Evolutionary conservation across 2,797 vertebrate species (phyloP).

Genomic region (Lepilemur ruficaudatus): DNA sequence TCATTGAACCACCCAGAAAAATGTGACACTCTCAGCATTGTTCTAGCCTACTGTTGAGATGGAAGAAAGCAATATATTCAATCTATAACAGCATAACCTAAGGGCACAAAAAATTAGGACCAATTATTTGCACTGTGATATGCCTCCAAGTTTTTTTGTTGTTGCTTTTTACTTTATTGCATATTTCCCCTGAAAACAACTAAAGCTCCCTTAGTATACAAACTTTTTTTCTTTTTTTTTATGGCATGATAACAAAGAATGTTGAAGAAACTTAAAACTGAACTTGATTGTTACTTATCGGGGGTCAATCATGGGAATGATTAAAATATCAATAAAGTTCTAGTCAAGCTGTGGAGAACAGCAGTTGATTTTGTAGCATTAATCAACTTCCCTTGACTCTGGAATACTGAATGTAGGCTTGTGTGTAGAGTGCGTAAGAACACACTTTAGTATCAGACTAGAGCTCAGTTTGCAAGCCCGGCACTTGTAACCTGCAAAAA

Average conservation of each 20-base stretch:
- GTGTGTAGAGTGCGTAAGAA: background rate
- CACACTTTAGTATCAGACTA: background rate
- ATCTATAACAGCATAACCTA: background rate
- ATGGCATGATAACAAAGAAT: background rate
- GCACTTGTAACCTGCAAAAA: background rate
- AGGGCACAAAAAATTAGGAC: background rate
- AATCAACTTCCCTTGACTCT: background rate
- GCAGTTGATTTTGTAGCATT: background rate
- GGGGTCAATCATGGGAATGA: background rate
- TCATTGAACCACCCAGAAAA: background rate
- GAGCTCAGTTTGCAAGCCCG: background rate
- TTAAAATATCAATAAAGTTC: background rate
- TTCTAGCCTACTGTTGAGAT: background rate
- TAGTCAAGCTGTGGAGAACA: background rate
- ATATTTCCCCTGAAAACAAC: background rate
- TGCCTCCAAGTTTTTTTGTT: background rate
- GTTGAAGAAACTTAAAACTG: constrained; percentile 9
- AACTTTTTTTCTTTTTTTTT: background rate
- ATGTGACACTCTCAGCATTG: background rate
- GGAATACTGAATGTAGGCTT: background rate
- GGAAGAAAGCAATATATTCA: background rate
- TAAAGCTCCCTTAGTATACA: background rate
- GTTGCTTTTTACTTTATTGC: background rate
- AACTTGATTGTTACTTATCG: background rate
- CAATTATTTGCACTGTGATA: background rate